Evolutionary conservation across 2,797 vertebrate species (phyloP), one percentile per base, ranked within the genome.

Genomic region (Serranus cabrilla): DNA sequence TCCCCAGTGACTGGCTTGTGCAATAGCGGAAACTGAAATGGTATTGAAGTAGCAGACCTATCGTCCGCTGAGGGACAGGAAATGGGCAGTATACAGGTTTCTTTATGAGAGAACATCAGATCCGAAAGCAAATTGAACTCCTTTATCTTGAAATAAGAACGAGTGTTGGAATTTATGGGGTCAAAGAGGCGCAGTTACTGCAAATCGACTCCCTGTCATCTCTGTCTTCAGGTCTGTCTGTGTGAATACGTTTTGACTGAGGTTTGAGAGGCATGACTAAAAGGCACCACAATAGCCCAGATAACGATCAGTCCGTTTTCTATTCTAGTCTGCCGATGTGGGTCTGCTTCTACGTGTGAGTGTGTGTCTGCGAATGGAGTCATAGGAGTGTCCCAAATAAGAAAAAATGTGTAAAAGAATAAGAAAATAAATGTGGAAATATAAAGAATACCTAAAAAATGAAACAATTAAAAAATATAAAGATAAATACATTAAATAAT

Each of bases 201-300:
- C 20, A 23, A 50, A 76, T 54, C 25, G 59, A 14, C 34, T 47
- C 42, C 59, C 43, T 45, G 43, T 74, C 69, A 63, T 71, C 62
- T 39, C 20, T 37, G 31, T 66, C 68, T 73, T 56, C 57, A 78
- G 80, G 61, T 83, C 27, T 63, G 40, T 79, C 34, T 68, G 50
- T 39, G 54, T 78, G 39, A 86, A 76, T 74, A 54, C 45, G 55
- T 67, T 90, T 86, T 84, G 70, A 86, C 66, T 87, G 83, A 69
- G 59, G 80, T 82, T 87, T 81, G 40, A 83, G 55, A 77, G 17
- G 59, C 67, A 81, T 74, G 71, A 82, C 68, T 81, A 74, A 89
- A 76, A 46, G 39, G 70, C 79, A 74, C 77, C 80, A 72, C 78
- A 82, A 84, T 66, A 75, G 55, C 64, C 74, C 81, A 70, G 90